A percentile compares a stretch with the other conserved stretches of the same genome.
Conservation (phyloP, 2,888 invertebrate species). For the Pegoplata infirma region DNA sequence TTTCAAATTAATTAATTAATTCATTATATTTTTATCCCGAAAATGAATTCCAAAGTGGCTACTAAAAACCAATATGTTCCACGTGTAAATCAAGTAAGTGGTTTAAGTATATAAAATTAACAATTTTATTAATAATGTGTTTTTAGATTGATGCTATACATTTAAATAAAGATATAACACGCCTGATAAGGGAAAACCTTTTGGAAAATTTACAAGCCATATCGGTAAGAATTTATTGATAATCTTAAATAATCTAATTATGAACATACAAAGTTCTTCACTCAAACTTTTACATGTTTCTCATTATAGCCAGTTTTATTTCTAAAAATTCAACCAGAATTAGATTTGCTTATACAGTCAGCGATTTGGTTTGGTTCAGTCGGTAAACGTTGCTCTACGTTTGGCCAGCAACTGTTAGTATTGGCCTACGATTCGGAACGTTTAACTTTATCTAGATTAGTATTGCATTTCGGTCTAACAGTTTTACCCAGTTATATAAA, state of each 20-base stretch:
- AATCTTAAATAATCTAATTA: neutral
- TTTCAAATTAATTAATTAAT: neutral
- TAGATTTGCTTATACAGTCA: conserved; percentile 84
- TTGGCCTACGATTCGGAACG: conserved; percentile 84
- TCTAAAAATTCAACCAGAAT: conserved; percentile 83
- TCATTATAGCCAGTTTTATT: conserved; percentile 80
- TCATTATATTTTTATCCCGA: neutral
- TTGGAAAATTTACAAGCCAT: conserved; percentile 83
- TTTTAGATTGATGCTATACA: conserved; percentile 89
- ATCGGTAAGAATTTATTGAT: too few relatives aligned
- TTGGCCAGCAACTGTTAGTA: conserved; percentile 91
- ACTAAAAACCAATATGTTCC: conserved; percentile 77
- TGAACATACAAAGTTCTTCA: neutral
- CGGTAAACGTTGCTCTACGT: conserved; percentile 83
- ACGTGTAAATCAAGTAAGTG: conserved; percentile 78
- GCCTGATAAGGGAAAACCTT: conserved; percentile 83
- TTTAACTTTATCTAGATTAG: conserved; percentile 81
- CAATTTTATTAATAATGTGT: conserved; percentile 66
- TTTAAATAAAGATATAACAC: conserved; percentile 87
- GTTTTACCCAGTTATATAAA: conserved; percentile 82
- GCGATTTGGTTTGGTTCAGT: conserved; percentile 86
- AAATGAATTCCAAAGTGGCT: conserved; percentile 62
- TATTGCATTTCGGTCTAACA: conserved; percentile 82
- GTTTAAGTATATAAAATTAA: neutral
- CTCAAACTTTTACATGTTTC: neutral